Evolutionary conservation across 2,797 vertebrate species (phyloP).

Genomic region (Myripristis jacobus): DNA sequence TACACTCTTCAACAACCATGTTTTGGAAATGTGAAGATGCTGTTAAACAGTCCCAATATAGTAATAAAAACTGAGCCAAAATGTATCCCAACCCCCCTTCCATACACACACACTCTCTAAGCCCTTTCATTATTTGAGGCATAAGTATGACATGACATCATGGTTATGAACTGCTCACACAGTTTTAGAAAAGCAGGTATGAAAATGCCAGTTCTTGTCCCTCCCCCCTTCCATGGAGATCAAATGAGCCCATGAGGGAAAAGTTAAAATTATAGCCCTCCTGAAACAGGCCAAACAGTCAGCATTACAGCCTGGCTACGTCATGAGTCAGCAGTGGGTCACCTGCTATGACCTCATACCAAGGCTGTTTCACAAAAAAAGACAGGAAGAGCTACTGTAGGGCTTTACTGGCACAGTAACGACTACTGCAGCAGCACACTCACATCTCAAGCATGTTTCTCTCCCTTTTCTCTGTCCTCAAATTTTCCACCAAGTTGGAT

Average conservation of each 20-base stretch:
- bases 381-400: conserved; percentile 57
- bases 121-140: conserved; percentile 62
- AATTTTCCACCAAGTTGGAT: neutral
- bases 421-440: conserved; percentile 28
- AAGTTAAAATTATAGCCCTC: conserved; percentile 63
- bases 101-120: conserved; percentile 16
- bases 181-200: conserved; percentile 60
- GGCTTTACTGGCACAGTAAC: conserved; percentile 13
- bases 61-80: conserved; percentile 8
- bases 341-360: conserved; percentile 75
- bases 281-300: conserved; percentile 65
- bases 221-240: conserved; percentile 65
- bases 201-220: conserved; percentile 52
- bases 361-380: conserved; percentile 52
- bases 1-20: conserved; percentile 49
- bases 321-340: conserved; percentile 78
- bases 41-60: conserved; percentile 36
- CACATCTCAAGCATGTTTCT: neutral
- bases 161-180: conserved; percentile 40
- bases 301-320: conserved; percentile 66
- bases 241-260: conserved; percentile 72
- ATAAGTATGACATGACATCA: conserved; percentile 74
- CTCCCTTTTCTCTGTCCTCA: neutral
- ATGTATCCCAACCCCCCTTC: neutral
- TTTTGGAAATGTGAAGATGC: conserved; percentile 57